These are phyloP conservation scores for Lycodopsis pacificus DNA, from an alignment of 2,797 vertebrate genomes.

Conservation along the genomic window DNA sequence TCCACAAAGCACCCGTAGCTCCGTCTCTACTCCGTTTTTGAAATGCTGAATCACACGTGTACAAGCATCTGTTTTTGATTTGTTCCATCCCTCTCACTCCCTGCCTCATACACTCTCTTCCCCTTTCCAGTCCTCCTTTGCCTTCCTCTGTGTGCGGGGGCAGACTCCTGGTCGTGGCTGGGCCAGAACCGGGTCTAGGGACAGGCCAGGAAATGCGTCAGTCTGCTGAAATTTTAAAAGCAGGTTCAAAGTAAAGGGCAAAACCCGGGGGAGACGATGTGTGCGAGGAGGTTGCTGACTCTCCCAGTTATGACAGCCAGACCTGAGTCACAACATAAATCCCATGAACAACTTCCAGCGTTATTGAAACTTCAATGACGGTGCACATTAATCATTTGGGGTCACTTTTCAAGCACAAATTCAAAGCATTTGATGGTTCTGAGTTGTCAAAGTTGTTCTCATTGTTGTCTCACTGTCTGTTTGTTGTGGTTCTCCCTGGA, in stretches of 20 bases:
- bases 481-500: conserved; percentile 51
- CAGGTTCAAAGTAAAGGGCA: conserved; percentile 60
- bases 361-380: conserved; percentile 12
- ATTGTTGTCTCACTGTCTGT: conserved; percentile 43
- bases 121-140: conserved; percentile 62
- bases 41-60: conserved; percentile 80
- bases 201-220: conserved; percentile 80
- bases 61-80: conserved; percentile 80
- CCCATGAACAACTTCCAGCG: conserved; percentile 20
- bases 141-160: conserved; percentile 73
- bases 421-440: neutral
- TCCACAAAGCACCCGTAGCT: conserved; percentile 25
- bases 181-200: conserved; percentile 69
- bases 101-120: conserved; percentile 54
- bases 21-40: conserved; percentile 31
- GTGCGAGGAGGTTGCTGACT: conserved; percentile 57
- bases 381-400: neutral
- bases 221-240: conserved; percentile 73
- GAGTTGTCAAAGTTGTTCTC: neutral
- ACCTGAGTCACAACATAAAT: conserved; percentile 47
- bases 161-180: conserved; percentile 57
- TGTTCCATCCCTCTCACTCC: conserved; percentile 58
- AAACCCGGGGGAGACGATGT: conserved; percentile 35
- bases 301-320: conserved; percentile 38
- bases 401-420: neutral